Conservation (phyloP, 1,140 invertebrate species). For the Mercenaria mercenaria region DNA sequence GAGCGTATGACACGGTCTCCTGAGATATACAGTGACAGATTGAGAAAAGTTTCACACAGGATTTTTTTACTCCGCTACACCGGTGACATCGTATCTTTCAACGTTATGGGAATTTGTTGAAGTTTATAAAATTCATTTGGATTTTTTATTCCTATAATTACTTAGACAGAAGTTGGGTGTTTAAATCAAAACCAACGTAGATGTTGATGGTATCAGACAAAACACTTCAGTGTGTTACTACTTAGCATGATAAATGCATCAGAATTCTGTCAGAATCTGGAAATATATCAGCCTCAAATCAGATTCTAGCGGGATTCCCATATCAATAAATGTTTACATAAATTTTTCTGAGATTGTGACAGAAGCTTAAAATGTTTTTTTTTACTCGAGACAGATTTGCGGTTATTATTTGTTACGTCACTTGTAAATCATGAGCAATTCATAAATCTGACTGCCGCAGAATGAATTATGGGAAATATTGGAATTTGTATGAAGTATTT, state of each 20-base stretch:
- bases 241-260: slow-evolving; percentile 43
- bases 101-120: slow-evolving; percentile 33
- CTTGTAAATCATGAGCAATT: neutral
- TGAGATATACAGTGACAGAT: neutral
- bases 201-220: slow-evolving; percentile 16
- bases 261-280: neutral
- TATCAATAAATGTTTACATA: slow-evolving; percentile 50
- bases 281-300: slow-evolving; percentile 23
- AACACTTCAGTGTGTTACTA: neutral
- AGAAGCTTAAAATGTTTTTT: neutral
- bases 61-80: neutral
- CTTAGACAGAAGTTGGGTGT: slow-evolving; percentile 36
- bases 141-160: neutral
- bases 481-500: neutral
- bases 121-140: neutral
- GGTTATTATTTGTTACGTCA: slow-evolving; percentile 3
- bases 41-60: slow-evolving; percentile 31
- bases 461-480: slow-evolving; percentile 24
- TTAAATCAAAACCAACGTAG: neutral
- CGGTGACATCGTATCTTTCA: slow-evolving; percentile 32
- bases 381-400: neutral
- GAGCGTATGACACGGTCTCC: too few species aligned
- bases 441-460: neutral
- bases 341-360: slow-evolving; percentile 3
- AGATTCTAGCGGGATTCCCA: neutral